A percentile compares a stretch with the other conserved stretches of the same genome.
phyloP scores from a whole-genome alignment of 2,113 vertebrate species.

The Pithys albifrons region DNA sequence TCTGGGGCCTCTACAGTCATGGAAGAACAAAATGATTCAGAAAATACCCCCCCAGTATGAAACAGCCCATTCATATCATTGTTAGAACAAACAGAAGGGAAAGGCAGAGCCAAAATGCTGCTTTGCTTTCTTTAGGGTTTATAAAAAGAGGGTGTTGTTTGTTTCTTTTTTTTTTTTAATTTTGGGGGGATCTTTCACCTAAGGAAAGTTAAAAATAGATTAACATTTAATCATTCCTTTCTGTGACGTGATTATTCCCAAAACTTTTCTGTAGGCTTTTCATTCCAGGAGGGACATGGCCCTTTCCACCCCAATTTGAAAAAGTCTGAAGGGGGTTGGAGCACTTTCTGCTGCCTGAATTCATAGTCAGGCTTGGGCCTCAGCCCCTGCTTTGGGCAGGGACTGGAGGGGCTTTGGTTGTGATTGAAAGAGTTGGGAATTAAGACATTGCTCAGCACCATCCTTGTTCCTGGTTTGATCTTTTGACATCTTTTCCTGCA shows the following conservation, averaged over 20 bases:
- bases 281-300: neutral
- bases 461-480: neutral
- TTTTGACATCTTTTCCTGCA: neutral
- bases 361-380: neutral
- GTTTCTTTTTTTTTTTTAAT: neutral
- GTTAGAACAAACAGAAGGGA: neutral
- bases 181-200: neutral
- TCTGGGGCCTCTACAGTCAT: neutral
- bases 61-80: neutral
- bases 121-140: neutral
- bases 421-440: neutral
- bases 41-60: neutral
- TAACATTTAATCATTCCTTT: neutral
- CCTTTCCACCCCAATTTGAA: neutral
- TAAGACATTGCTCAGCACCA: neutral
- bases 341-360: neutral
- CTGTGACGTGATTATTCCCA: neutral
- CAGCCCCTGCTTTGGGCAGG: neutral
- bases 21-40: neutral
- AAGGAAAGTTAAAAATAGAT: neutral
- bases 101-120: neutral
- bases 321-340: neutral
- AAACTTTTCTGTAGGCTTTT: neutral
- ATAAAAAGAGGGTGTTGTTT: too few relatives aligned
- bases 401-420: neutral